phyloP scores from a whole-genome alignment of 1,140 invertebrate genomes.

The Vollenhovia emeryi region DNA sequence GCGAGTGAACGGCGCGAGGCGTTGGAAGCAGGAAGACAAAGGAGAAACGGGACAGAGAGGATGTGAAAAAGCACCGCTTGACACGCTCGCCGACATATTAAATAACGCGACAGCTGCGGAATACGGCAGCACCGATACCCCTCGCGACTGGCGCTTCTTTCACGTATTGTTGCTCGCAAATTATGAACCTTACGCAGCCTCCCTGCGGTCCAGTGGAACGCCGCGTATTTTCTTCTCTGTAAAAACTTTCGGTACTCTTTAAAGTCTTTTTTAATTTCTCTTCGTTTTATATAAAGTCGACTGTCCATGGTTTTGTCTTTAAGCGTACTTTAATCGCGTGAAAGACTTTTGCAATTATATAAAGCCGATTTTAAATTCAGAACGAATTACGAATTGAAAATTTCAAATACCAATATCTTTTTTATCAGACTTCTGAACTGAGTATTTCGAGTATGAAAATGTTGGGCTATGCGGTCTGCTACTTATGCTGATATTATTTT shows the following conservation, averaged over 20 bases:
- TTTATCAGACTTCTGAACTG: no score
- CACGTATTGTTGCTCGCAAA: conserved; percentile 12
- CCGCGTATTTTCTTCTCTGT: neutral
- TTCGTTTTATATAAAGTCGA: no score
- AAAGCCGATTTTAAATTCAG: no score
- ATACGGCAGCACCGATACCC: conserved; percentile 46
- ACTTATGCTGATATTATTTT: no score
- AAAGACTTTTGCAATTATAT: no score
- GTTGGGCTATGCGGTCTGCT: no score
- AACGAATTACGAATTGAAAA: no score
- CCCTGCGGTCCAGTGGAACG: neutral
- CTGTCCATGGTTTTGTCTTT: no score
- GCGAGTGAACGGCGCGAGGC: conserved; percentile 10
- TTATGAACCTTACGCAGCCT: conserved; percentile 22
- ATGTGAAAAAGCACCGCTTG: conserved; percentile 7
- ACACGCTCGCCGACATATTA: conserved; percentile 44
- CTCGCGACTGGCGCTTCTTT: neutral
- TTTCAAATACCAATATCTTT: no score
- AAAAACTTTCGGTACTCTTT: neutral
- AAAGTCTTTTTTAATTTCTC: neutral
- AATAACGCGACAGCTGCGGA: conserved; percentile 62
- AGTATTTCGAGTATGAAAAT: no score
- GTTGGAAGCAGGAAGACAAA: conserved; percentile 4
- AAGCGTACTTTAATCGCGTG: no score
- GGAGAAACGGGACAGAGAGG: neutral